Base-by-base conservation (phyloP, 2,888 invertebrate species). In the Orthosia incerta region DNA sequence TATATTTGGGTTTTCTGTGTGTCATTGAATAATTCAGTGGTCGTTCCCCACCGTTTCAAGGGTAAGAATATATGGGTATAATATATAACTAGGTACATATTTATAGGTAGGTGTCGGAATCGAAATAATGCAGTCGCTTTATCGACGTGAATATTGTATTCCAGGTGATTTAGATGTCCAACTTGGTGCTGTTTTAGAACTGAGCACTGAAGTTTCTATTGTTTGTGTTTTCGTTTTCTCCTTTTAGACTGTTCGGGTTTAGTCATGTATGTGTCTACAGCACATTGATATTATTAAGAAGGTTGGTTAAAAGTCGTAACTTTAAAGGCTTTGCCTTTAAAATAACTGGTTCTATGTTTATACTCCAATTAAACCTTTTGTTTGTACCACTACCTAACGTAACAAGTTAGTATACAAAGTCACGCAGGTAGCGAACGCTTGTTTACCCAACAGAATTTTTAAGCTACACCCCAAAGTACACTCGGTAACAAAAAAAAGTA, bases 1-100 rank as follows among this genome's bases (percentile, higher is more conserved):
- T 96, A 95, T 96, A 95, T 95, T 95, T 95, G 94, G 94, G 91
- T 91, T 94, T 94, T 94, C 93, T 93, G 94, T 95, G 93, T 95
- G 95, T 94, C 94, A 94, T 94, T 96, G 95, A 96, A 96, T 96
- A 92, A 96, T 96, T 96, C 95, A 96, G 94, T 93, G 95, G 95
- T 94, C 93, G 93, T 94, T 92, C 94, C 94, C 95, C 90, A 92
- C 91, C 91, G 93, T 94, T 95, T 96, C 96, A 96, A 95, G 96
- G 95, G 95, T 96, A 96, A 95, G 93, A 93, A 94, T 94, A 93
- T 94, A 94, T 92, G 90, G 92, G 89, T 89, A 89, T 90, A 89
- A 91, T 91, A 89, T 90, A 91, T 87, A 89, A 88, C 88, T 90
- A 87, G 79, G 87, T 90, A 90, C 87, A 89, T 87, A 88, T 91